Conservation (phyloP, 2,797 vertebrate species). For the Decapterus maruadsi region DNA sequence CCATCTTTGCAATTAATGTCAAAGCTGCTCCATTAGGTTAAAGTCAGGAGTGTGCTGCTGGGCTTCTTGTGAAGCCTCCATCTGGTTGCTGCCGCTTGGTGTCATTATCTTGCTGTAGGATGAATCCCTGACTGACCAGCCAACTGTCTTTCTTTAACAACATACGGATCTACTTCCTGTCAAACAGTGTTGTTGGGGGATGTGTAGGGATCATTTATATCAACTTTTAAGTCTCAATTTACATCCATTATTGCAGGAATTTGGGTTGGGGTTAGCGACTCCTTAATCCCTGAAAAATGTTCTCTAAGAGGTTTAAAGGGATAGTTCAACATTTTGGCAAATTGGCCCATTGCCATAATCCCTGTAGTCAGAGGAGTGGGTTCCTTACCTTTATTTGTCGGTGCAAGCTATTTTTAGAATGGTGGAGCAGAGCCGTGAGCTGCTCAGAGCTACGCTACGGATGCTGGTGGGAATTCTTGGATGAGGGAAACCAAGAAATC, state of each 20-base stretch:
- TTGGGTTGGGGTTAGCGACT: too few species aligned
- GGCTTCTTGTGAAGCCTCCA: background rate
- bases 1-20: background rate
- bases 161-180: background rate
- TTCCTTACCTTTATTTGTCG: too few species aligned
- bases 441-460: too few species aligned
- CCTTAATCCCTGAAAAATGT: background rate
- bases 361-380: too few species aligned
- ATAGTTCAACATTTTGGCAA: too few species aligned
- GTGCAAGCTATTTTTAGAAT: too few species aligned
- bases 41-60: background rate
- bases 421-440: too few species aligned
- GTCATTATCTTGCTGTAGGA: background rate
- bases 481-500: too few species aligned
- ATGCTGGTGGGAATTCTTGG: too few species aligned
- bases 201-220: background rate
- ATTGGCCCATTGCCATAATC: too few species aligned
- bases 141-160: too few species aligned
- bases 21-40: background rate
- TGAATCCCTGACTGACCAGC: background rate
- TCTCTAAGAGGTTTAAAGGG: background rate
- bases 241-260: background rate
- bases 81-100: background rate
- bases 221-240: background rate
- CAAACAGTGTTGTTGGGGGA: background rate